These are phyloP conservation scores for Volucella zonaria DNA, from an alignment of 2,888 invertebrate genomes.

Conservation along the genomic window DNA sequence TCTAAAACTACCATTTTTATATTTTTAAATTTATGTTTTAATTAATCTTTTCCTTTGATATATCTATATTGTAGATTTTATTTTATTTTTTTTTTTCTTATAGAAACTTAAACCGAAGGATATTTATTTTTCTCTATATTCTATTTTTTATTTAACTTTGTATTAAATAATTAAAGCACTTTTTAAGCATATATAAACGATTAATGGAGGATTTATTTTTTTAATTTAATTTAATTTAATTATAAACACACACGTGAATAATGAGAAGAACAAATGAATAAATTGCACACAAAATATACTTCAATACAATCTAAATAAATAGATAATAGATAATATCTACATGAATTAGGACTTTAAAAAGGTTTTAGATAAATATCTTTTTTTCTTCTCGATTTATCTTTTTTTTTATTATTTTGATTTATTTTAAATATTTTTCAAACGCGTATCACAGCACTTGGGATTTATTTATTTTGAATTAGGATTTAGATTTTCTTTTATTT, in stretches of 20 bases:
- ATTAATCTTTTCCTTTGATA: conserved; percentile 14
- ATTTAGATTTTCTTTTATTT: not conserved
- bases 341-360: conserved; percentile 1
- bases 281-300: conserved; percentile 53
- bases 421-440: conserved; percentile 49
- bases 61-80: conserved; percentile 57
- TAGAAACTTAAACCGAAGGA: conserved; percentile 6
- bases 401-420: conserved; percentile 18
- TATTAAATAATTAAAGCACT: conserved; percentile 48
- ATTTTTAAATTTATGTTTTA: conserved; percentile 41
- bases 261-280: not conserved
- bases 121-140: not conserved
- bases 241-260: conserved; percentile 30
- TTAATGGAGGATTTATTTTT: conserved; percentile 52
- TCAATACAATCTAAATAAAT: not conserved
- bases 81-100: conserved; percentile 30
- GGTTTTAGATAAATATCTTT: conserved; percentile 36
- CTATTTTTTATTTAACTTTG: conserved; percentile 17
- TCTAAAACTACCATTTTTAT: conserved; percentile 88
- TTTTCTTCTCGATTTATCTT: conserved; percentile 2
- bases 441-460: conserved; percentile 68
- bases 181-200: conserved; percentile 33
- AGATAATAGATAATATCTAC: conserved; percentile 8
- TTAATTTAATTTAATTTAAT: conserved; percentile 53
- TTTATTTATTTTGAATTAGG: conserved; percentile 28